Base-by-base conservation (phyloP, 2,888 invertebrate species). In the Alcis repandata region DNA sequence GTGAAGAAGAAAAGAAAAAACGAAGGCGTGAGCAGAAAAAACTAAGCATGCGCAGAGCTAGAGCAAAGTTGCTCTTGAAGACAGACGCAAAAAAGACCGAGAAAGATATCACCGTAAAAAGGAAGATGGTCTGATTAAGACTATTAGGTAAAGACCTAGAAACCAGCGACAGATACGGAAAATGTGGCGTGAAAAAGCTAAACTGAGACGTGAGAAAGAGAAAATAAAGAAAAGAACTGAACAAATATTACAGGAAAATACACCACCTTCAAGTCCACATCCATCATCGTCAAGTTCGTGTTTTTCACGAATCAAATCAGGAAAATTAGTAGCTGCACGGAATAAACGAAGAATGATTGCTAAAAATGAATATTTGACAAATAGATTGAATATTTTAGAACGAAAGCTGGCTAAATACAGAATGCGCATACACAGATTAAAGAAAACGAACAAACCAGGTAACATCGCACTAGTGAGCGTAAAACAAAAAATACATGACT, bases 41-140 rank as follows among this genome's bases (percentile, higher is more conserved):
- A 40, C 41, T 63, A 13, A 70, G 67, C 45, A 67, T 70, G 58
- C 63, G 63, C 6, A 53, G 67, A 63, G 59, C 63, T 15, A 59
- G 63, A n/a, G 46, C 58, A 13, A 67, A 61, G 52, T 38, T 43
- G 63, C 59, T 19, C 22, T 66, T 13, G 70, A 63, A 63, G 70
- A 70, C 61, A 59, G 46, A 58, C 57, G 63, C 15, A 63, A 32
- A 63, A 71, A 57, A 64, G 72, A 58, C 63, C 43, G 51, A 22
- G 52, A 71, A 63, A 63, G 72, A 56, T 74, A 74, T 38, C 15
- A 70, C 1, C 56, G 45, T 17, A 71, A 71, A 38, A 72, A 72
- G 48, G 63, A 69, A 67, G 19, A 57, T 11, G 68, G 69, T n/a
- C 8, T 52, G 20, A 53, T 72, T 32, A 72, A 68, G 45, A 64